Conservation (phyloP, 2,113 vertebrate species). For the Dendropsophus ebraccatus region DNA sequence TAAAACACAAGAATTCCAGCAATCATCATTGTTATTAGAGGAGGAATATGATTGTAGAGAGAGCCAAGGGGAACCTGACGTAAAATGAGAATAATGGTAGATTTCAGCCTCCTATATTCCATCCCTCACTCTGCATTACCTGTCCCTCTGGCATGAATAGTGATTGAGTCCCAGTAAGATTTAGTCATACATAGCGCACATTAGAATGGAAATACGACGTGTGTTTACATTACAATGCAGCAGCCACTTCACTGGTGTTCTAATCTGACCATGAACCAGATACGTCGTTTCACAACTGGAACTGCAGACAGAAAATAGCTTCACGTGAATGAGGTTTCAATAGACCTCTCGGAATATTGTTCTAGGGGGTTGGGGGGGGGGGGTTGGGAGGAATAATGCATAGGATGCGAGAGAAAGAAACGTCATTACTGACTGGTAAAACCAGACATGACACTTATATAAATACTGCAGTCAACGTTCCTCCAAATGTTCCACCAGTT, state of each 20-base stretch:
- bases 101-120: background rate
- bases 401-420: slow-evolving; percentile 11
- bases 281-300: background rate
- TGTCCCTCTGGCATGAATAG: slow-evolving; percentile 29
- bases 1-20: background rate
- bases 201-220: slow-evolving; percentile 19
- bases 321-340: background rate
- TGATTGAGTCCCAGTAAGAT: background rate
- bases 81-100: background rate
- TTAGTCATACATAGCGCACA: slow-evolving; percentile 2
- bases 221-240: slow-evolving; percentile 15
- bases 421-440: background rate
- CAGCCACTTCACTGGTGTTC: background rate
- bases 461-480: slow-evolving; percentile 20
- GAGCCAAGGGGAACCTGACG: background rate
- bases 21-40: background rate
- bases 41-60: background rate
- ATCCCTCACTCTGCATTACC: slow-evolving; percentile 34
- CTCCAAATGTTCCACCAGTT: slow-evolving; percentile 1
- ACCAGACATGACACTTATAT: slow-evolving; percentile 24
- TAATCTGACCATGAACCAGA: slow-evolving; percentile 33
- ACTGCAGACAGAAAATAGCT: slow-evolving; percentile 20
- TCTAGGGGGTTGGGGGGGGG: background rate
- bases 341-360: slow-evolving; percentile 3
- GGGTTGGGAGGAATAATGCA: slow-evolving; percentile 34